Evolutionary conservation across 2,888 invertebrate genomes (phyloP), one percentile per base, ranked within the genome.

Genomic region (Brachylomia viminalis): DNA sequence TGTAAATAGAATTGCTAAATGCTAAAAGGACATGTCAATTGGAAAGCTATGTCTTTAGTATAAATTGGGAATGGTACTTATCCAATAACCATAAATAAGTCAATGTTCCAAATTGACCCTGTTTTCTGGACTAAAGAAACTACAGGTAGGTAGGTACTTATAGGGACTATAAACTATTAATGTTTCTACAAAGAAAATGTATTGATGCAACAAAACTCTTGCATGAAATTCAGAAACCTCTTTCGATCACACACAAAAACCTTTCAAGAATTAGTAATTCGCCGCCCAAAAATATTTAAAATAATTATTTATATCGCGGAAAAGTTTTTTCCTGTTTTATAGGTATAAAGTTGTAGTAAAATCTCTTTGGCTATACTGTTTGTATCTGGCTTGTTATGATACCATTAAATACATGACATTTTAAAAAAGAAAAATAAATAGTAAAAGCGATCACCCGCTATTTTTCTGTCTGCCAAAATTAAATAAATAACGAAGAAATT

Each of bases 251-350:
- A 10, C 15, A 23, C 47, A 23, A 33, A 58, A 58, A 64, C 52
- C 30, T 66, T 65, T 33, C 38, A 45, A 66, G 27, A 33, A 45
- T 45, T 38, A 38, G 38, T 45, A 49, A 58, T 38, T 52, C 15
- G 27, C 15, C 33, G 30, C 42, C 45, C 30, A 56, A 72, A 73
- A 68, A 54, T 62, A 77, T 52, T 27, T 56, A 45, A 72, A 84
- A 77, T 72, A 71, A 74, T 65, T 77, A 87, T 85, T 72, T 73
- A 73, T 73, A 69, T 47, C 64, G 71, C 64, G 62, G 77, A 75
- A 75, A n/a, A n/a, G n/a, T n/a, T n/a, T n/a, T n/a, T n/a, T n/a
- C n/a, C n/a, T n/a, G n/a, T n/a, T n/a, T n/a, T n/a, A n/a, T n/a
- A n/a, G n/a, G n/a, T n/a, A n/a, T n/a, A n/a, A n/a, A n/a, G n/a